These are phyloP conservation scores for Schizaphis graminum DNA, from an alignment of 2,888 invertebrate species.

Conservation along the genomic window DNA sequence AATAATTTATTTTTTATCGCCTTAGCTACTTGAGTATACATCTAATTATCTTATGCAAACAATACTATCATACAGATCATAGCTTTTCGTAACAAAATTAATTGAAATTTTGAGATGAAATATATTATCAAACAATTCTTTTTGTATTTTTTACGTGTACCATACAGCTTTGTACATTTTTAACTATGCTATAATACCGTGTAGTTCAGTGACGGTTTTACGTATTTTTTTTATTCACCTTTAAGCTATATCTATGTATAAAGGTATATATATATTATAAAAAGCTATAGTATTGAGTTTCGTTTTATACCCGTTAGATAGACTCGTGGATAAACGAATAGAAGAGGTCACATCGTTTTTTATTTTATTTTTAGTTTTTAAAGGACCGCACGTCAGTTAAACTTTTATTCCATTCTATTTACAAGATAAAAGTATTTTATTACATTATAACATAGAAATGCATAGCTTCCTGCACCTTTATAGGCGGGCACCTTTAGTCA, in stretches of 20 bases:
- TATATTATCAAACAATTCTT: not conserved
- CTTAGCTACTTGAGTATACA: not conserved
- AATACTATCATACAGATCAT: not conserved
- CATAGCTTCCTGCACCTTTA: not conserved
- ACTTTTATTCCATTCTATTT: constrained; percentile 40
- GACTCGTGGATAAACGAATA: constrained; percentile 31
- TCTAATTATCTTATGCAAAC: not conserved
- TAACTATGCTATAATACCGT: not conserved
- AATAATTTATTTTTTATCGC: not conserved
- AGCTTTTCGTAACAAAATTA: not conserved
- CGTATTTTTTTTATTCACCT: constrained; percentile 14
- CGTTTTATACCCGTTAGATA: constrained; percentile 40
- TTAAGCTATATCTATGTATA: not conserved
- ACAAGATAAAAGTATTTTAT: constrained; percentile 41
- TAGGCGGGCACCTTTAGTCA: not conserved
- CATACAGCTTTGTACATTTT: not conserved
- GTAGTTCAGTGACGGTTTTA: not conserved
- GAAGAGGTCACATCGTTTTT: constrained; percentile 44
- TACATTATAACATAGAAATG: constrained; percentile 6
- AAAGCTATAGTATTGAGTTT: constrained; percentile 40
- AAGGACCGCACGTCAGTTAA: constrained; percentile 34
- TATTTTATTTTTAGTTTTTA: constrained; percentile 34
- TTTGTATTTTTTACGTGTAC: not conserved
- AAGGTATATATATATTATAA: not conserved
- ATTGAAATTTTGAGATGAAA: not conserved